These are phyloP conservation scores for Pseudomyrmex cubaensis DNA, from an alignment of 1,140 invertebrate genomes.

Conservation along the genomic window DNA sequence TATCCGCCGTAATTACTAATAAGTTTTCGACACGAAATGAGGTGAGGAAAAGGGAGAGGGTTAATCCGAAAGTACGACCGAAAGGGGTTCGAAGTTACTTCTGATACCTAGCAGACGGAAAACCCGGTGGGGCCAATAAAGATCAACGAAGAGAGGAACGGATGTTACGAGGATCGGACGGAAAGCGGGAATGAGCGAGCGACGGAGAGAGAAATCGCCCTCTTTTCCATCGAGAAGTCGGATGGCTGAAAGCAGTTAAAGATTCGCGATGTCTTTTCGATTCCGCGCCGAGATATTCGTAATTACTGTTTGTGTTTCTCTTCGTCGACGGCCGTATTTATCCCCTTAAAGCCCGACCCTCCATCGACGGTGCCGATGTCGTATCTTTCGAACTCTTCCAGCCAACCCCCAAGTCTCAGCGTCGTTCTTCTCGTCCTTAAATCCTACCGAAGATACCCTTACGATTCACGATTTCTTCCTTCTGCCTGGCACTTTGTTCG, in stretches of 20 bases:
- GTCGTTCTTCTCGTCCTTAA: constrained; percentile 62
- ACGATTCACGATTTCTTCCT: constrained; percentile 69
- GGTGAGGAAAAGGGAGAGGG: constrained; percentile 85
- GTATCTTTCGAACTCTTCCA: constrained; percentile 78
- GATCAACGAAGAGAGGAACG: constrained; percentile 28
- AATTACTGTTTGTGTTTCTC: constrained; percentile 86
- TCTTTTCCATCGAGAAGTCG: constrained; percentile 60
- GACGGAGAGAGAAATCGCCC: constrained; percentile 59
- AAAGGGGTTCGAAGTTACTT: constrained; percentile 75
- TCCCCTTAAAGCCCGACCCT: constrained; percentile 63
- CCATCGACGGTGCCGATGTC: constrained; percentile 58
- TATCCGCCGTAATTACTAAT: constrained; percentile 85
- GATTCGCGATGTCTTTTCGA: constrained; percentile 86
- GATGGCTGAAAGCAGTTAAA: constrained; percentile 82
- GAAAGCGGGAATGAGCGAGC: constrained; percentile 31
- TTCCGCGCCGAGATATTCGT: constrained; percentile 84
- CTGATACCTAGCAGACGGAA: constrained; percentile 71
- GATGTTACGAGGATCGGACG: constrained; percentile 48
- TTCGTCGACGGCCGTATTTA: constrained; percentile 76
- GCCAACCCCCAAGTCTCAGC: constrained; percentile 55
- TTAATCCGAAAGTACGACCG: constrained; percentile 85
- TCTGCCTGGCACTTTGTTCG: constrained; percentile 21
- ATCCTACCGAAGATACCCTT: constrained; percentile 54
- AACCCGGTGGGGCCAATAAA: constrained; percentile 69
- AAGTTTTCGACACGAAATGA: constrained; percentile 86